Conservation (phyloP, 1,140 invertebrate species). For the honey bee (Apis mellifera) region DNA sequence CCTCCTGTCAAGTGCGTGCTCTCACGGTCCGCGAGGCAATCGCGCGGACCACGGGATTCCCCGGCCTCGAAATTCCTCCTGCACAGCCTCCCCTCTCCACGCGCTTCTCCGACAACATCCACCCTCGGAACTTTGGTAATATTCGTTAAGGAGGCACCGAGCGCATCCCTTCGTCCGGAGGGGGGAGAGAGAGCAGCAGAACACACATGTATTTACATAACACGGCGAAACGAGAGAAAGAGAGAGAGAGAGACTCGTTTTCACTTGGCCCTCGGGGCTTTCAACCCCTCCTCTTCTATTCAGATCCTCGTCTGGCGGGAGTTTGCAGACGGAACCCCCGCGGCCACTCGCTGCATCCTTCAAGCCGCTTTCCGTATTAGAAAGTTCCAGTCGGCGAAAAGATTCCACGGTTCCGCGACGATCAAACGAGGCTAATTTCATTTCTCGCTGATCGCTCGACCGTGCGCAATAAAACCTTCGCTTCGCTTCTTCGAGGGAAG, state of each 20-base stretch:
- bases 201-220: constrained; percentile 62
- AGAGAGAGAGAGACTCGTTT: constrained; percentile 32
- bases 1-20: constrained; percentile 15
- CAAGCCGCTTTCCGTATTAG: constrained; percentile 37
- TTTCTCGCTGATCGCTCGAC: constrained; percentile 55
- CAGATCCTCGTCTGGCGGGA: constrained; percentile 51
- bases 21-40: neutral
- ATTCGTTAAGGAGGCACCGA: constrained; percentile 62
- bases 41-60: neutral
- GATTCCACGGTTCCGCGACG: constrained; percentile 39
- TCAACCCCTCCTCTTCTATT: constrained; percentile 9
- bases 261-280: constrained; percentile 37
- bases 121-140: constrained; percentile 57
- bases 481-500: too few relatives aligned
- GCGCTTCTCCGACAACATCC: constrained; percentile 18
- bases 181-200: neutral
- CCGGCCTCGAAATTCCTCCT: constrained; percentile 22
- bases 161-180: constrained; percentile 25
- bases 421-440: constrained; percentile 60
- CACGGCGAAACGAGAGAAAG: constrained; percentile 30
- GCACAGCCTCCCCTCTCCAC: neutral
- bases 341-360: constrained; percentile 41
- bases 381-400: constrained; percentile 42
- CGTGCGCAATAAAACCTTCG: constrained; percentile 57
- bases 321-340: constrained; percentile 61